Percentiles rank a stretch among this genome's conserved stretches.
phyloP scores from a whole-genome alignment of 1,140 invertebrate species.

The Venturia canescens region DNA sequence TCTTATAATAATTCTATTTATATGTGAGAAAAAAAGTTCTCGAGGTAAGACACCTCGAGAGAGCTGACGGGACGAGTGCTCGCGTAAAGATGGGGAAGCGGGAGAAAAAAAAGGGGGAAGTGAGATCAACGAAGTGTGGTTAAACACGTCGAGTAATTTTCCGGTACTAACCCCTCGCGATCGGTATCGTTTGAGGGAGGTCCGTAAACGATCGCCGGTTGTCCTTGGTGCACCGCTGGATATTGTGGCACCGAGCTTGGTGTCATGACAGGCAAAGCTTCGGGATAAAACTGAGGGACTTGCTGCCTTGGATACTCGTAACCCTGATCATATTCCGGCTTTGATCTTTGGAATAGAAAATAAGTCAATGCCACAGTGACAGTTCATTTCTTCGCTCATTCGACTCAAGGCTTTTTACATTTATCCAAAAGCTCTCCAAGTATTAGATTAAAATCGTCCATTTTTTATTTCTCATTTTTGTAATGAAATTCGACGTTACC shows the following conservation, averaged over 20 bases:
- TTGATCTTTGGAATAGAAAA: slow-evolving; percentile 52
- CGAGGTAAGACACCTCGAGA: slow-evolving; percentile 14
- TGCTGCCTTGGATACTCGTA: slow-evolving; percentile 66
- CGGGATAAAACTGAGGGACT: slow-evolving; percentile 59
- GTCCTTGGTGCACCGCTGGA: slow-evolving; percentile 39
- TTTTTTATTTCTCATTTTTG: no score
- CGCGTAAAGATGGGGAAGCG: neutral
- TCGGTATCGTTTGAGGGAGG: slow-evolving; percentile 58
- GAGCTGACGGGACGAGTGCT: neutral
- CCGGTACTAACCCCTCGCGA: slow-evolving; percentile 54
- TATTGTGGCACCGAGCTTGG: slow-evolving; percentile 45
- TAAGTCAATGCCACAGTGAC: neutral
- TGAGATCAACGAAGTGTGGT: slow-evolving; percentile 41
- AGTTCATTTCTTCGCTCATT: neutral
- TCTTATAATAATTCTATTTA: slow-evolving; percentile 38
- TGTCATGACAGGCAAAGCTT: slow-evolving; percentile 54
- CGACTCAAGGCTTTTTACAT: neutral
- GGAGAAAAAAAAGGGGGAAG: slow-evolving; percentile 1
- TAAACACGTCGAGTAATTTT: slow-evolving; percentile 45
- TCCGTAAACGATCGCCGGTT: slow-evolving; percentile 60
- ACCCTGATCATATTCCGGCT: slow-evolving; percentile 61
- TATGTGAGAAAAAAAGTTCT: slow-evolving; percentile 27
- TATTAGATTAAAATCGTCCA: no score
- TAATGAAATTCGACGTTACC: no score
- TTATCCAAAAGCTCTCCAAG: no score